These are phyloP conservation scores for Amphiprion clarkii DNA, from an alignment of 2,797 vertebrate species.

Conservation along the genomic window DNA sequence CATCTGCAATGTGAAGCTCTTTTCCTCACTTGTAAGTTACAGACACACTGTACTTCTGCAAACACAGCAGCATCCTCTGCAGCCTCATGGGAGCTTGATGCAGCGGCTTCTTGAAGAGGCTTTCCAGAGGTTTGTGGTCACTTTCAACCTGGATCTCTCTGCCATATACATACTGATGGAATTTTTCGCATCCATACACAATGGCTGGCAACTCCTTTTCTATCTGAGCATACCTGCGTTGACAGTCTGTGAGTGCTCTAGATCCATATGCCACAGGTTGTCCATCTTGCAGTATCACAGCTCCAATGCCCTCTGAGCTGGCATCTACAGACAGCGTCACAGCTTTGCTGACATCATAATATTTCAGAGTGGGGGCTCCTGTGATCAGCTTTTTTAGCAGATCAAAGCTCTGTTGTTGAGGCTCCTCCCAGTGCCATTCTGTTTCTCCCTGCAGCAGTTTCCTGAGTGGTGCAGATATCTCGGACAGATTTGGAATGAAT, in stretches of 20 bases:
- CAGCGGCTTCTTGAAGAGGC: neutral
- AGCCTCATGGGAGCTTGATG: neutral
- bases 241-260: slow-evolving; percentile 12
- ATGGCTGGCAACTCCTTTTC: slow-evolving; percentile 41
- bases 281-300: slow-evolving; percentile 41
- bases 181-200: slow-evolving; percentile 31
- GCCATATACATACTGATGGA: slow-evolving; percentile 30
- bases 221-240: slow-evolving; percentile 23
- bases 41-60: no score
- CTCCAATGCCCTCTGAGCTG: slow-evolving; percentile 30
- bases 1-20: slow-evolving; percentile 17
- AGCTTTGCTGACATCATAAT: slow-evolving; percentile 20
- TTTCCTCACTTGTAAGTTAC: neutral
- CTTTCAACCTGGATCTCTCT: slow-evolving; percentile 12
- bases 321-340: slow-evolving; percentile 29
- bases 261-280: slow-evolving; percentile 15
- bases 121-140: slow-evolving; percentile 37
- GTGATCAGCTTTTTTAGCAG: no score
- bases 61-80: neutral
- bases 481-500: slow-evolving; percentile 28
- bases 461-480: no score
- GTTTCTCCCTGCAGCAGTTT: no score
- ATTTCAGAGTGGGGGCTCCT: no score
- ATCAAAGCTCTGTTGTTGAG: no score
- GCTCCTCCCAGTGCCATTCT: no score